Conservation (phyloP, 2,888 invertebrate species). For the Nycteola revayana region DNA sequence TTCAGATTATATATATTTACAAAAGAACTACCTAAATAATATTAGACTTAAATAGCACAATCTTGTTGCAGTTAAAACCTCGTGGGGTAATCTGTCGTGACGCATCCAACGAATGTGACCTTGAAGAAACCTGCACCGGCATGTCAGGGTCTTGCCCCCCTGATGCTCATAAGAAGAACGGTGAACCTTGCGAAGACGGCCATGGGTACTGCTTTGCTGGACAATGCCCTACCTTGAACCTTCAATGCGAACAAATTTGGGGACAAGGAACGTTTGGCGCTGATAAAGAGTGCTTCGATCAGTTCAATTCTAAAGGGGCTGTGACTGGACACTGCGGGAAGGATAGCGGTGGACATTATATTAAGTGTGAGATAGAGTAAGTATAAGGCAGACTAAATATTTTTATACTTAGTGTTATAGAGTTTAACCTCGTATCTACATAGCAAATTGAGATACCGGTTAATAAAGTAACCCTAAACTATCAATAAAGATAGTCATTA, state of each 20-base stretch:
- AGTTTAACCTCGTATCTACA: too few relatives aligned
- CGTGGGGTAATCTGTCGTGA: constrained; percentile 92
- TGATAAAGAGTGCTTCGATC: constrained; percentile 94
- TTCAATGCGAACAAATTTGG: constrained; percentile 97
- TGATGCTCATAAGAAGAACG: constrained; percentile 96
- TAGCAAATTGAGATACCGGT: too few relatives aligned
- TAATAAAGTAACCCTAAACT: too few relatives aligned
- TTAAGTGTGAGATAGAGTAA: constrained; percentile 94
- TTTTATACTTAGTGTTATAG: too few relatives aligned
- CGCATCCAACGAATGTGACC: constrained; percentile 95
- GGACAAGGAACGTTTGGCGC: constrained; percentile 92
- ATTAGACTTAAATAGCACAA: too few relatives aligned
- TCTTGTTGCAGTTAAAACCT: constrained; percentile 83
- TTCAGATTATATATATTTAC: too few relatives aligned
- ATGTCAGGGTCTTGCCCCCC: constrained; percentile 93
- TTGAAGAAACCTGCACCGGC: constrained; percentile 97
- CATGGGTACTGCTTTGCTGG: constrained; percentile 96
- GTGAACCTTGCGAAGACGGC: constrained; percentile 89
- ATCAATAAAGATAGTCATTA: too few relatives aligned
- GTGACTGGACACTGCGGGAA: constrained; percentile 98
- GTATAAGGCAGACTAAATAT: too few relatives aligned
- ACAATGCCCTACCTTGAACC: constrained; percentile 91
- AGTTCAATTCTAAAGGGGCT: constrained; percentile 97
- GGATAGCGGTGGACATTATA: constrained; percentile 86
- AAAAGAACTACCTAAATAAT: too few relatives aligned